phyloP scores from a whole-genome alignment of 2,888 invertebrate genomes.

The Nysson spinosus region DNA sequence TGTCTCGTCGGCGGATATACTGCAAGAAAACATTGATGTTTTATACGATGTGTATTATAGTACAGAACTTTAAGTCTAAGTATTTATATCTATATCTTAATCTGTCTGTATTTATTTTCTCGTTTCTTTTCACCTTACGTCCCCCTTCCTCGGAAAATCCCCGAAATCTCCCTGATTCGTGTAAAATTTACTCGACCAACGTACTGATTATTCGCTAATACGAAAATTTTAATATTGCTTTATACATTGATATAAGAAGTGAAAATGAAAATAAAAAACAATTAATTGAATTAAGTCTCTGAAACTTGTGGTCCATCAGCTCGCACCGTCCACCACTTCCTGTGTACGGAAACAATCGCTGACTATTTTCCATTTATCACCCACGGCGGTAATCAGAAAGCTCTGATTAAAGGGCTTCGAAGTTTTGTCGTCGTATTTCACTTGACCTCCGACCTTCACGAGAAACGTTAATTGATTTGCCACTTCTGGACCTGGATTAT shows the following conservation, averaged over 20 bases:
- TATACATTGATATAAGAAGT: constrained; percentile 75
- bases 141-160: too few species aligned
- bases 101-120: constrained; percentile 76
- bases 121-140: constrained; percentile 68
- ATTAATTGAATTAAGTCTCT: constrained; percentile 53
- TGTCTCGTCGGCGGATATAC: too few species aligned
- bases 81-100: constrained; percentile 75
- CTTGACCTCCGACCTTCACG: constrained; percentile 90
- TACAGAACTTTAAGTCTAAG: constrained; percentile 74
- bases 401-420: constrained; percentile 89
- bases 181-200: constrained; percentile 73
- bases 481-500: constrained; percentile 87
- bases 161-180: constrained; percentile 38
- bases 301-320: constrained; percentile 21
- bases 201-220: constrained; percentile 73
- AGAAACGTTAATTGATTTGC: constrained; percentile 88
- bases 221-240: constrained; percentile 75
- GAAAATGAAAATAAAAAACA: constrained; percentile 71
- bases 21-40: constrained; percentile 67
- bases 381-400: constrained; percentile 91
- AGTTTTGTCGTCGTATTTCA: constrained; percentile 83
- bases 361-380: constrained; percentile 95
- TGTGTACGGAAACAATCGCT: constrained; percentile 92
- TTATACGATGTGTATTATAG: constrained; percentile 75
- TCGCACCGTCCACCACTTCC: constrained; percentile 74